Evolutionary conservation across 35 echinoderm and acorn worm genomes (phyloP), one percentile per base, ranked within the genome.

Genomic region (Chiridota heheva): DNA sequence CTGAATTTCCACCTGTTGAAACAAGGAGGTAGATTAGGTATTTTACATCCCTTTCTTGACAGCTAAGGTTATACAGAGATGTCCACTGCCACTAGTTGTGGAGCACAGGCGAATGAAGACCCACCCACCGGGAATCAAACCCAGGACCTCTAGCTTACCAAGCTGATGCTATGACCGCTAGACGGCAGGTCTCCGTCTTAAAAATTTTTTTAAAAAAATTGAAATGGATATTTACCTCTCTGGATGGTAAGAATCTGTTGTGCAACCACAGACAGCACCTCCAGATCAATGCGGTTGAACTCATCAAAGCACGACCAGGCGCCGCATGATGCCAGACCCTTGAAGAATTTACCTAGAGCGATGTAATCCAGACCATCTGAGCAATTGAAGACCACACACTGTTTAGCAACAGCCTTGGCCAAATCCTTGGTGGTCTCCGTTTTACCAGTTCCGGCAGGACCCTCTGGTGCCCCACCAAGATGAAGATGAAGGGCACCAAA

Each of bases 291-390:
- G 25, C 93, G 93, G 88, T 96, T 96, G 88, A 96, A 96, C 55
- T 96, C 93, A 81, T 96, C 93, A 84, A 96, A 96, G 43, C 93
- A 96, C 0, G 93, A 96, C 93, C 93, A 96, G 18, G 93, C 93
- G 1, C 93, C 93, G 48, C 93, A 96, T 34, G 93, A 96, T 36
- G 93, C 93, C 42, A 96, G 58, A 61, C 93, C 93, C 72, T 96
- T 96, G 88, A 96, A 96, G 71, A 96, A 96, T 46, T 96, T 96
- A 0, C 93, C 93, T 41, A 96, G 64, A 44, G 93, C 93, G 16
- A 96, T 83, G 84, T 96, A 96, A 48, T 96, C 93, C 71, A 96
- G 84, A 55, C 93, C 93, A 73, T 96, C 93, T 1, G 93, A 96
- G 66, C 93, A 96, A 68, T 96, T 96, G 72, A 96, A 96, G 12